Evolutionary conservation across 2,113 vertebrate species (phyloP).

Genomic region (Thymallus thymallus): DNA sequence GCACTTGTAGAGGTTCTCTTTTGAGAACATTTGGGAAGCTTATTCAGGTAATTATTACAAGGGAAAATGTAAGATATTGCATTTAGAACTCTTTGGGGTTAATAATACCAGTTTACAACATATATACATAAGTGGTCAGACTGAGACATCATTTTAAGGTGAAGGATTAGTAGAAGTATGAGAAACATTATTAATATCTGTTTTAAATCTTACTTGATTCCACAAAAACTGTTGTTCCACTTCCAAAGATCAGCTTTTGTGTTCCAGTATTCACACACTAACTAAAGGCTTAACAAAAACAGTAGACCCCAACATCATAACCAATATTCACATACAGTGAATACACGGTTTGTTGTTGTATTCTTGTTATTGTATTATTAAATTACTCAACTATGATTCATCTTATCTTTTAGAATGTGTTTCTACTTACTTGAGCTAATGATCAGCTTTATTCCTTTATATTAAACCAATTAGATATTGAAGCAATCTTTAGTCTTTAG

Average conservation of each 20-base stretch:
- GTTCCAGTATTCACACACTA: conserved; percentile 37
- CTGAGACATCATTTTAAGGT: not conserved
- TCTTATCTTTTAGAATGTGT: not conserved
- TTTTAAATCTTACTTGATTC: conserved; percentile 20
- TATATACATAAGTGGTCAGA: not conserved
- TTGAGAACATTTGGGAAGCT: not conserved
- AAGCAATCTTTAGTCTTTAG: too few species aligned
- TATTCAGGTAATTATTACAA: not conserved
- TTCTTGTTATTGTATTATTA: not conserved
- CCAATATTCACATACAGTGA: not conserved
- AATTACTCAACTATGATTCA: not conserved
- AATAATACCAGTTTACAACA: not conserved
- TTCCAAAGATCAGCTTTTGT: conserved; percentile 25
- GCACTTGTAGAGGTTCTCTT: not conserved
- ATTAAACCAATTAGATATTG: conserved; percentile 4
- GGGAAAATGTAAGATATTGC: not conserved
- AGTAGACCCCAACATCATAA: not conserved
- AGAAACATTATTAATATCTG: not conserved
- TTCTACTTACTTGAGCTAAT: conserved; percentile 35
- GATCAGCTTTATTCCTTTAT: conserved; percentile 21
- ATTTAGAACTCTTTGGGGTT: not conserved
- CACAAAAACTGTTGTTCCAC: conserved; percentile 22
- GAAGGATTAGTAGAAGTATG: not conserved
- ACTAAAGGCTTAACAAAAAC: conserved; percentile 20
- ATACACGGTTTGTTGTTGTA: not conserved